Base-by-base conservation (phyloP, 1,140 invertebrate genomes). In the Harpegnathos saltator region DNA sequence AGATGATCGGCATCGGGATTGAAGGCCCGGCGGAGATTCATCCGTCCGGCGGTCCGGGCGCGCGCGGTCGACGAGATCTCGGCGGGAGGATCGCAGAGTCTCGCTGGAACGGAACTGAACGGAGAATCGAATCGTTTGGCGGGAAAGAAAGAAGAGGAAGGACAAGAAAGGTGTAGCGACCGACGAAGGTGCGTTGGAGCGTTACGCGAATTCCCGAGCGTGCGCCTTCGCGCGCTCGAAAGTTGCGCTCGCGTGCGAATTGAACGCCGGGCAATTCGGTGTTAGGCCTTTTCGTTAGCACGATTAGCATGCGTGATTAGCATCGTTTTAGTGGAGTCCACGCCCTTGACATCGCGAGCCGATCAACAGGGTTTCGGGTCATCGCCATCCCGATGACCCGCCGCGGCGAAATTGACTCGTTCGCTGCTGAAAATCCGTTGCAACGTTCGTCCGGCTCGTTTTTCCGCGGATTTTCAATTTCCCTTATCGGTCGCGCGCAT, bases 271-370 rank as follows among this genome's bases (percentile, higher is more conserved):
- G 24, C 65, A 19, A 33, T 78, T 69, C 75, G 69, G 63, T 78
- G 75, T 80, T 80, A 80, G n/a, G n/a, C 38, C 54, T 80, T 80
- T 58, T 65, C 75, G 75, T 80, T 80, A 80, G 65, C n/a, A 19
- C 65, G 71, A 80, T 80, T 80, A 80, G 52, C 33, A 71, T 69
- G 65, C 29, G 33, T 29, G 50, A n/a, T n/a, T n/a, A 58, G 17
- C 22, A 11, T 11, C 65, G 52, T 19, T 80, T 44, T 69, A 24
- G 17, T 50, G n/a, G n/a, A 66, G 62, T 38, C 29, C 22, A 48
- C 33, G 52, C 52, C 52, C 75, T 69, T 78, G 75, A 78, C 75
- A 69, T 24, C 19, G 33, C 29, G 54, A 71, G 22, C n/a, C 68
- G 24, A 71, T 54, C 19, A 65, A 22, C 2, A 15, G 52, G n/a